Conservation (phyloP, 2,797 vertebrate species). For the Limosa lapponica region DNA sequence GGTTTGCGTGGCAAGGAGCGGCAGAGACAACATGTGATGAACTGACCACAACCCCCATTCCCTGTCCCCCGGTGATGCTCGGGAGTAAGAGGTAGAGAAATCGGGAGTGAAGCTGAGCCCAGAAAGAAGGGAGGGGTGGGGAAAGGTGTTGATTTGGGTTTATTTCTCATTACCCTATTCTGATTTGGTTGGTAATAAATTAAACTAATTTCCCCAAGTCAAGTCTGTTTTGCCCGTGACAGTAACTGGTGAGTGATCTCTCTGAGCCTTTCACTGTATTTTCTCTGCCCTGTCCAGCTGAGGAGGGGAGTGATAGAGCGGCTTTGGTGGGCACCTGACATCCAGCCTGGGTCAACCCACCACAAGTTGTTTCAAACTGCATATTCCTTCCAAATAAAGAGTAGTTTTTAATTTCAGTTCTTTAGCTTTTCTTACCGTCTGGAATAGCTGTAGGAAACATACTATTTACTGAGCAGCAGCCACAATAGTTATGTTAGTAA, state of each 20-base stretch:
- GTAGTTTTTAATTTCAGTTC: background rate
- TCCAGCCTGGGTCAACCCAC: background rate
- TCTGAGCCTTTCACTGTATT: background rate
- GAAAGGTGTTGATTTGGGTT: background rate
- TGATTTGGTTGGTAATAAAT: background rate
- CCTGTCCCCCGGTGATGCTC: background rate
- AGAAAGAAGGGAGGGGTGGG: background rate
- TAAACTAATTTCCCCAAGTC: background rate
- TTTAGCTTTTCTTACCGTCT: background rate
- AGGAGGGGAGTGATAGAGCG: background rate
- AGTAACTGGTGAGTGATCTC: background rate
- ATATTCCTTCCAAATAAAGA: background rate
- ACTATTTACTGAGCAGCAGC: background rate
- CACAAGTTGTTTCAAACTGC: background rate
- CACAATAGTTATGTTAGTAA: background rate
- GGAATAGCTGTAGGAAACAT: background rate
- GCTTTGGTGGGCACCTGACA: background rate
- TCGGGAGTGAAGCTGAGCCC: background rate
- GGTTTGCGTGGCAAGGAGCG: background rate
- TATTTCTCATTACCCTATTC: background rate
- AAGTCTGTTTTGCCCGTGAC: background rate
- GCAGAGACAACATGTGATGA: background rate
- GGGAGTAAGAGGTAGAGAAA: background rate
- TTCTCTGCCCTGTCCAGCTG: background rate
- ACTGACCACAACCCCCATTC: background rate